Percentiles rank a stretch among this genome's conserved stretches.
Conservation (phyloP, 2,113 vertebrate genomes). For the Saccopteryx bilineata region DNA sequence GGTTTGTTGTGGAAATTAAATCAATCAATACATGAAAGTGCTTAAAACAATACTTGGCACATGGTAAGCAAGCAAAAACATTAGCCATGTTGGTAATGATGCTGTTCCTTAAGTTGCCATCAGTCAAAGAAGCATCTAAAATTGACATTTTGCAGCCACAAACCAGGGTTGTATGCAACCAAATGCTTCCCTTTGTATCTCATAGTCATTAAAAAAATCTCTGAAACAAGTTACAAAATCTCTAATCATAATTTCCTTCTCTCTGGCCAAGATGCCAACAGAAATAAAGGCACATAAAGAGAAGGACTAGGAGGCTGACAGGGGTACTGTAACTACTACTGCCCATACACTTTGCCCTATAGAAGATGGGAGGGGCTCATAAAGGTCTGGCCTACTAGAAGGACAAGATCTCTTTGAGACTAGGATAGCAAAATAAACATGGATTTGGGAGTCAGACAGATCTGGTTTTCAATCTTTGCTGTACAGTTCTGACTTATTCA, state of each 20-base stretch:
- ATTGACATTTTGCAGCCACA: slow-evolving; percentile 49
- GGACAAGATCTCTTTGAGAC: neutral
- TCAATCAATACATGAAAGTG: neutral
- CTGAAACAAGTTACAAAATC: slow-evolving; percentile 16
- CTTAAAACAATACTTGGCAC: slow-evolving; percentile 2
- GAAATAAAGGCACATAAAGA: slow-evolving; percentile 18
- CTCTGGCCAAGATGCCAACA: neutral
- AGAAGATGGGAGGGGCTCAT: neutral
- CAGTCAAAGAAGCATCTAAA: slow-evolving; percentile 32
- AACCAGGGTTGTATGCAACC: slow-evolving; percentile 32
- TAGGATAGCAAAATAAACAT: neutral
- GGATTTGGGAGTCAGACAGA: neutral
- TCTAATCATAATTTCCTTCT: slow-evolving; percentile 44
- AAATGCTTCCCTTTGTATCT: neutral
- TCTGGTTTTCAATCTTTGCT: slow-evolving; percentile 57
- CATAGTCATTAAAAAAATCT: slow-evolving; percentile 38
- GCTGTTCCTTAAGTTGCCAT: slow-evolving; percentile 40
- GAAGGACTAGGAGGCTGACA: neutral
- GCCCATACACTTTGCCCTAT: neutral
- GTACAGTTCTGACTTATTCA: slow-evolving; percentile 8
- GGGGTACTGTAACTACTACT: neutral
- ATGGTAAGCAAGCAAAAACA: slow-evolving; percentile 36
- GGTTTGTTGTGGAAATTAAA: slow-evolving; percentile 33
- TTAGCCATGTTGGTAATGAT: slow-evolving; percentile 38
- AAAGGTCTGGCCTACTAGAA: neutral